phyloP scores from a whole-genome alignment of 2,888 invertebrate genomes.

The Drosophila siamana region DNA sequence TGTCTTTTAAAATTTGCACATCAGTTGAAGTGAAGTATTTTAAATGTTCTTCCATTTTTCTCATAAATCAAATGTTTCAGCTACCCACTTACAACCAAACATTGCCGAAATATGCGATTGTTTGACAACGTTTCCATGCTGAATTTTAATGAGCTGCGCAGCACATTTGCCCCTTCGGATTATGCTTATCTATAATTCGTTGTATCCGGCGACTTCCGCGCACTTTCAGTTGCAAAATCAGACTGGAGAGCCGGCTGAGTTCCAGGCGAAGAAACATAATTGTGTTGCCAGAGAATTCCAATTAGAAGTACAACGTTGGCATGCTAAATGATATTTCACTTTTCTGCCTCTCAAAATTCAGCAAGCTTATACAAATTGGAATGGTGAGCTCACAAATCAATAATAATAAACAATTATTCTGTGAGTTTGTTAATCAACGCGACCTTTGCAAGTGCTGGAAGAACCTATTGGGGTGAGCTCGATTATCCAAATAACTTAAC shows the following conservation, averaged over 20 bases:
- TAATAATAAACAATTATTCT: conserved; percentile 14
- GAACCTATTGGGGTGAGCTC: background rate
- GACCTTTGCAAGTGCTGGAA: conserved; percentile 46
- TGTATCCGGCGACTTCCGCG: conserved; percentile 42
- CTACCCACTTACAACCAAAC: conserved; percentile 62
- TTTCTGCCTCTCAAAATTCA: conserved; percentile 17
- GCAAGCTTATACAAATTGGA: conserved; percentile 43
- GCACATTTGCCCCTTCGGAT: conserved; percentile 23
- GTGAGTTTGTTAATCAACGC: conserved; percentile 31
- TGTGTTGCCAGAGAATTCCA: conserved; percentile 22
- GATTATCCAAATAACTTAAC: background rate
- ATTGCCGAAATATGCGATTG: conserved; percentile 23
- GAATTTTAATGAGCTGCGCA: conserved; percentile 55
- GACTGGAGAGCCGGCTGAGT: conserved; percentile 54
- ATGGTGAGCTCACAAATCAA: conserved; percentile 23
- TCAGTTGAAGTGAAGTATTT: no score
- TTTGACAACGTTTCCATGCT: conserved; percentile 50
- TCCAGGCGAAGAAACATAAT: conserved; percentile 30
- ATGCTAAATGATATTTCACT: conserved; percentile 50
- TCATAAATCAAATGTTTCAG: background rate
- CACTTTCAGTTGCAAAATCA: conserved; percentile 54
- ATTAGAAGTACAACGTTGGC: conserved; percentile 56
- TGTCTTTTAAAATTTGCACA: no score
- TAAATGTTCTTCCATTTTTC: background rate
- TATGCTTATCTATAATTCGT: conserved; percentile 9